A percentile compares a stretch with the other conserved stretches of the same genome.
Evolutionary conservation across 2,888 invertebrate genomes (phyloP).

Genomic region (Cosmia pyralina): DNA sequence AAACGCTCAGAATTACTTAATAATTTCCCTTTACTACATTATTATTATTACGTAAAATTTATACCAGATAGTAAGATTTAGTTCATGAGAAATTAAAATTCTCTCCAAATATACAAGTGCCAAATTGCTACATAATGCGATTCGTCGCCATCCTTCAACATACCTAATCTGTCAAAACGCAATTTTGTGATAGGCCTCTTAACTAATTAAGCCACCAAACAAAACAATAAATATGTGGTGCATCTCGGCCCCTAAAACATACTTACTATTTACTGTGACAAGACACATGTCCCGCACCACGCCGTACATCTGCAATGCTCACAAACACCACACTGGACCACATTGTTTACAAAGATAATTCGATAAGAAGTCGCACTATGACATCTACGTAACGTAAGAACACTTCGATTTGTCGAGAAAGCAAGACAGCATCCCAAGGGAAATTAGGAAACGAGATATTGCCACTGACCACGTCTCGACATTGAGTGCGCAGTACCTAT

Average conservation of each 20-base stretch:
- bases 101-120: too few species aligned
- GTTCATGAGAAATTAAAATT: too few species aligned
- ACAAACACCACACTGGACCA: neutral
- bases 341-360: constrained; percentile 80
- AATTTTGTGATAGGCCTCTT: too few species aligned
- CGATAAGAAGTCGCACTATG: constrained; percentile 73
- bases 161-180: too few species aligned
- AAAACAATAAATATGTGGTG: too few species aligned
- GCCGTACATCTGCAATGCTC: constrained; percentile 2
- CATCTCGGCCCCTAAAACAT: neutral
- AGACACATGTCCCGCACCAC: neutral
- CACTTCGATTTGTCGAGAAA: constrained; percentile 86
- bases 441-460: constrained; percentile 86
- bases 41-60: too few species aligned
- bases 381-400: constrained; percentile 77
- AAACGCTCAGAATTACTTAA: too few species aligned
- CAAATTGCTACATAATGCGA: too few species aligned
- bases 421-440: constrained; percentile 83
- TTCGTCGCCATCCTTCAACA: too few species aligned
- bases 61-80: too few species aligned
- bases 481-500: constrained; percentile 66
- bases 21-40: too few species aligned
- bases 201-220: too few species aligned
- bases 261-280: neutral
- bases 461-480: constrained; percentile 81